Evolutionary conservation across 2,888 invertebrate species (phyloP).

Genomic region (Andricus curvator): DNA sequence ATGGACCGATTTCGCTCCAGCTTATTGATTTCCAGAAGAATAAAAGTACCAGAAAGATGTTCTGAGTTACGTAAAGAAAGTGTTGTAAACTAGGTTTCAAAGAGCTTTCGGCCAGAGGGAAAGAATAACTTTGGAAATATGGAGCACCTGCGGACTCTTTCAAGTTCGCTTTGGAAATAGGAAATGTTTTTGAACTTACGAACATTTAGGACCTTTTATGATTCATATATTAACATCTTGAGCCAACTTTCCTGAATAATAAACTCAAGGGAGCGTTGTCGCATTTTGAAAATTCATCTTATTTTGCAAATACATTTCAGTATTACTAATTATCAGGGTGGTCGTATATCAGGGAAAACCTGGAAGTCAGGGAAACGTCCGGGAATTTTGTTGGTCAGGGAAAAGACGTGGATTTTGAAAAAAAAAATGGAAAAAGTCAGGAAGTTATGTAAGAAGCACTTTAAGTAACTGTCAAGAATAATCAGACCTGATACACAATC

Average conservation of each 20-base stretch:
- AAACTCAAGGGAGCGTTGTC: neutral
- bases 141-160: slow-evolving; percentile 39
- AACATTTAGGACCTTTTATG: neutral
- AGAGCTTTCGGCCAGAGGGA: slow-evolving; percentile 31
- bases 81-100: slow-evolving; percentile 38
- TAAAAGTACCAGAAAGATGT: slow-evolving; percentile 27
- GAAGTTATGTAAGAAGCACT: no score
- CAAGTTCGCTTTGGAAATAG: slow-evolving; percentile 12
- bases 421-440: no score
- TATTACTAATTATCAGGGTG: neutral
- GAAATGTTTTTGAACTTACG: slow-evolving; percentile 8
- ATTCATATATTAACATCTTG: neutral
- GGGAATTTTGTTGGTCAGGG: no score
- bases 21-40: slow-evolving; percentile 30
- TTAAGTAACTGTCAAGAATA: no score
- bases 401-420: no score
- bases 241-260: neutral
- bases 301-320: neutral
- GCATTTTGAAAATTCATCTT: neutral
- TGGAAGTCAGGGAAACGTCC: no score
- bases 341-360: no score
- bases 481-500: no score
- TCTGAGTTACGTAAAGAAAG: slow-evolving; percentile 37
- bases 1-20: slow-evolving; percentile 14
- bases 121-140: slow-evolving; percentile 33